phyloP scores from a whole-genome alignment of 2,888 invertebrate species.

The Eudemis profundana region DNA sequence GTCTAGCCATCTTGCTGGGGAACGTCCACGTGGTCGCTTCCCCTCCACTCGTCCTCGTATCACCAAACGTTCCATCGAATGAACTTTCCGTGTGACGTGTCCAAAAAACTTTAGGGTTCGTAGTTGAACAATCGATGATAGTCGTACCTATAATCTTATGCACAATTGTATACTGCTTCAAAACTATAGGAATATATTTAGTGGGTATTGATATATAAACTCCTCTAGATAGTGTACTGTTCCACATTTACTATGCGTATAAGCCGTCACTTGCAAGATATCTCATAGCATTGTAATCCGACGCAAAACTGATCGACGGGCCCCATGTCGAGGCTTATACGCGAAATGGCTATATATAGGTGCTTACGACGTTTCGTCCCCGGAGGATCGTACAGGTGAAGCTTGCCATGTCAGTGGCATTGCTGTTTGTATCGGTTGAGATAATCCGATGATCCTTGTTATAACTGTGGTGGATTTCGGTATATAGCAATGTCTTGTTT shows the following conservation, averaged over 20 bases:
- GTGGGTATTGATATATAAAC: not conserved
- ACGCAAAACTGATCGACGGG: slow-evolving; percentile 16
- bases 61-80: too few species aligned
- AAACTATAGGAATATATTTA: too few species aligned
- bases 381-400: not conserved
- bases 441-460: not conserved
- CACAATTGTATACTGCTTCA: too few species aligned
- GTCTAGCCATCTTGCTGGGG: too few species aligned
- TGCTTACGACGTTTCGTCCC: not conserved
- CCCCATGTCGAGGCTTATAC: not conserved
- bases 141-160: too few species aligned
- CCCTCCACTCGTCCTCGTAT: too few species aligned
- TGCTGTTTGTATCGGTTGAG: not conserved
- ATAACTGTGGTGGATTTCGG: not conserved
- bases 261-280: slow-evolving; percentile 31
- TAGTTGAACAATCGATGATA: too few species aligned
- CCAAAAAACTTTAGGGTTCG: too few species aligned
- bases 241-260: slow-evolving; percentile 5
- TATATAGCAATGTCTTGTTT: not conserved
- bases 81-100: too few species aligned
- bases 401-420: not conserved
- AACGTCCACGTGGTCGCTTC: too few species aligned
- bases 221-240: not conserved
- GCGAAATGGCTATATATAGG: not conserved
- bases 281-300: slow-evolving; percentile 25